Evolutionary conservation across 2,888 invertebrate genomes (phyloP).

Genomic region (Troides oblongomaculatus): DNA sequence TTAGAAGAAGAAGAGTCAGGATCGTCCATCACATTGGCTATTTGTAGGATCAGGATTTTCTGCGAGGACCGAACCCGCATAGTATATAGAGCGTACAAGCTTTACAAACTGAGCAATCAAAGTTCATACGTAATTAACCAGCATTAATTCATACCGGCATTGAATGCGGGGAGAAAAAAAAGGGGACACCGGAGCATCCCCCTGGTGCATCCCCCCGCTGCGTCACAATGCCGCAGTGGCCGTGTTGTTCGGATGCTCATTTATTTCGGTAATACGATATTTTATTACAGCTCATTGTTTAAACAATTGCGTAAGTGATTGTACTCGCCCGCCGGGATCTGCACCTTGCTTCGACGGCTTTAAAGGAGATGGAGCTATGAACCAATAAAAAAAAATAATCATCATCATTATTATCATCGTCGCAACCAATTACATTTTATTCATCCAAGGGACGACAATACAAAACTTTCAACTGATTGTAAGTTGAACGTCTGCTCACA

Average conservation of each 20-base stretch:
- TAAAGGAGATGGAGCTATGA: conserved; percentile 40
- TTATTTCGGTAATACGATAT: conserved; percentile 72
- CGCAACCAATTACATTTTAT: too few relatives aligned
- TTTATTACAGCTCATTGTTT: conserved; percentile 74
- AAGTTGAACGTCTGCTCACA: too few relatives aligned
- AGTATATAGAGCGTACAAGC: too few relatives aligned
- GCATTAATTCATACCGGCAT: background rate
- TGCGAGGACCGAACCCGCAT: too few relatives aligned
- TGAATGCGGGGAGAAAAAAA: conserved; percentile 8
- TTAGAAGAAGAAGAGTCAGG: too few relatives aligned
- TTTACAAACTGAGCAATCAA: background rate
- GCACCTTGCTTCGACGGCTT: conserved; percentile 56
- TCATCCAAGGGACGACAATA: too few relatives aligned
- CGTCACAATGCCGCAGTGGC: conserved; percentile 39
- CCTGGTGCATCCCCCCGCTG: conserved; percentile 19
- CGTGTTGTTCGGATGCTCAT: conserved; percentile 55
- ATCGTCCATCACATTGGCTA: too few relatives aligned
- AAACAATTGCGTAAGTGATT: conserved; percentile 79
- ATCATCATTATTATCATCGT: too few relatives aligned
- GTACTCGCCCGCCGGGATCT: conserved; percentile 53
- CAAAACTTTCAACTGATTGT: too few relatives aligned
- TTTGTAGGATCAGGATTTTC: too few relatives aligned
- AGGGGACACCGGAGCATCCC: conserved; percentile 30
- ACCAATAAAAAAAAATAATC: background rate
- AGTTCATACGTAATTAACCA: conserved; percentile 35